Base-by-base conservation (phyloP, 2,797 vertebrate species). In the Spinus olivaceus region DNA sequence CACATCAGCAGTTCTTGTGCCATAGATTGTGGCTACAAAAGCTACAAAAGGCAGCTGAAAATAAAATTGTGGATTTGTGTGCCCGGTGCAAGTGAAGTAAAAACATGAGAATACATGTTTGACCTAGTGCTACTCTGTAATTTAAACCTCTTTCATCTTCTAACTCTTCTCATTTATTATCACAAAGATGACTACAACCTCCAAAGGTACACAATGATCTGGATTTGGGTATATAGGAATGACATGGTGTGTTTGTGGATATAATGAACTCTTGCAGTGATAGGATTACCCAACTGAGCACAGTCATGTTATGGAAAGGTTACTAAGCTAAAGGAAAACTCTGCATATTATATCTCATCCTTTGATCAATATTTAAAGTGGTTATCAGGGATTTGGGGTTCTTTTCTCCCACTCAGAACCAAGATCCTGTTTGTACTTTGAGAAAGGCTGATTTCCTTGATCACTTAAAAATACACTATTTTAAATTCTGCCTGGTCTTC, bases 11-110 rank as follows among this genome's bases (percentile, higher is more conserved):
- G 10, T 46, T 86, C 81, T 92, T 92, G 70, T 92, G 77, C 78
- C 54, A 56, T 37, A 74, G n/a, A 65, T 56, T 95, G 47, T 49
- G 73, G 73, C 30, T 64, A 13, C 71, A 63, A 83, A 69, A 88
- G 74, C 33, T 66, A 16, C 65, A 60, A 79, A 77, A 92, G 74
- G 65, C 87, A 94, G 23, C 72, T 79, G 37, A 46, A 72, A 92
- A 86, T 51, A 83, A 33, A 28, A 41, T 7, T 60, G 50, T n/a
- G 86, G 54, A 86, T 94, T 72, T 67, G 23, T n/a, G 44, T 70
- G 47, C 49, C 41, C 2, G 0, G 74, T 28, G 14, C 59, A 57
- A 74, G 70, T 39, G 28, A 90, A 85, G 51, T 24, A 72, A 88
- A 95, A 87, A 73, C 37, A n/a, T 70, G 51, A 66, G 21, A 86